Conservation (phyloP, 2,888 invertebrate species). For the Dicyrtoma fusca region DNA sequence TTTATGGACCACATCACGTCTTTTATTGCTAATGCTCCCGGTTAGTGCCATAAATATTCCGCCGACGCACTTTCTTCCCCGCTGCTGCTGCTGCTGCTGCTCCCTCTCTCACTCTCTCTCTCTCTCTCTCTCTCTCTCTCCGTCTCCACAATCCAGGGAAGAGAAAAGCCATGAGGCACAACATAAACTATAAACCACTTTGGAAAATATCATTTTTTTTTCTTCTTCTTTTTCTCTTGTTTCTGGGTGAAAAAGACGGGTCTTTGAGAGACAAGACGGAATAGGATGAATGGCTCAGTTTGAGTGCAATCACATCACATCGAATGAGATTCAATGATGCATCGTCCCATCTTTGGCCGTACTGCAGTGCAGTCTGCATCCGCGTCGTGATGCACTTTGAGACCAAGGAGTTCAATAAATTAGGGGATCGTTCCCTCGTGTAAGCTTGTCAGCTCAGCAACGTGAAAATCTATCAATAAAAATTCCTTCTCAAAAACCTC, state of each 20-base stretch:
- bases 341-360: too few relatives aligned
- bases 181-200: slow-evolving; percentile 29
- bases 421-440: too few relatives aligned
- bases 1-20: slow-evolving; percentile 34
- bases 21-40: slow-evolving; percentile 35
- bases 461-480: too few relatives aligned
- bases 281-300: not conserved
- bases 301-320: slow-evolving; percentile 3
- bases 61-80: slow-evolving; percentile 28
- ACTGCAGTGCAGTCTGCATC: too few relatives aligned
- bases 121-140: not conserved
- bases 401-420: too few relatives aligned
- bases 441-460: too few relatives aligned
- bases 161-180: slow-evolving; percentile 1
- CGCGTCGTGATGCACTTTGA: too few relatives aligned
- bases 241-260: not conserved
- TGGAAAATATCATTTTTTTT: slow-evolving; percentile 18
- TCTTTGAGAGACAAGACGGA: not conserved
- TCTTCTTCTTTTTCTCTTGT: not conserved
- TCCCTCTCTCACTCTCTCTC: not conserved
- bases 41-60: slow-evolving; percentile 33
- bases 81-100: too few relatives aligned
- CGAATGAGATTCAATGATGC: too few relatives aligned
- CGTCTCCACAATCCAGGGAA: not conserved
- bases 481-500: too few relatives aligned